Base-by-base conservation (phyloP, 2,797 vertebrate genomes). In the Falco novaeseelandiae region DNA sequence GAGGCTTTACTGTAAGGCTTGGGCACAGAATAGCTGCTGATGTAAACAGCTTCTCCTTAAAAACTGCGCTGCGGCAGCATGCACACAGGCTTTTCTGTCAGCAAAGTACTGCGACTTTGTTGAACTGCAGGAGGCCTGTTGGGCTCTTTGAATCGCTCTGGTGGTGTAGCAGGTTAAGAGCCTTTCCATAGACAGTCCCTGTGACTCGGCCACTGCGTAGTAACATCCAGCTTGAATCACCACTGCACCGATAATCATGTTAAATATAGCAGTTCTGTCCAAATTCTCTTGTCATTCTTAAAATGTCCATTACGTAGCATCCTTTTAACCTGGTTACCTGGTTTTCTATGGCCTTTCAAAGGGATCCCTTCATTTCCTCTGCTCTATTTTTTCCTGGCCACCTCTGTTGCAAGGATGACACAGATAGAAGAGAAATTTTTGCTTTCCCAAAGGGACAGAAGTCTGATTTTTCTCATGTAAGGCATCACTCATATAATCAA, bases 321-420 rank as follows among this genome's bases (percentile, higher is more conserved):
- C 76, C 52, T 74, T 81, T 70, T 95, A 84, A 92, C 93, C 95
- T n/a, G 65, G 61, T 94, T 94, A 66, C 91, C 95, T 82, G 52
- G 9, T 96, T 96, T 72, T 27, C 57, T 8, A 8, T 23, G 34
- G 34, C 29, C 22, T 57, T 66, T 62, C 73, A n/a, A 51, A 91
- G 81, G 70, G 46, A 79, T 81, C 38, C 78, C 74, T 78, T 67
- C 32, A 0, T 79, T 92, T 87, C 73, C 74, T 59, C 38, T 72
- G 89, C 71, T 67, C 89, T 81, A 5, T 94, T 93, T 93, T 90
- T 93, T 48, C 72, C 40, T 62, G 7, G 6, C 57, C 54, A 2
- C 29, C 65, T 70, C 61, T 3, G 6, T 34, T 5, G 36, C 6
- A 3, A 59, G 57, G 61, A n/a, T 70, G 86, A 71, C 79, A 32